Base-by-base conservation (phyloP, 2,113 vertebrate genomes). In the Tympanuchus pallidicinctus region DNA sequence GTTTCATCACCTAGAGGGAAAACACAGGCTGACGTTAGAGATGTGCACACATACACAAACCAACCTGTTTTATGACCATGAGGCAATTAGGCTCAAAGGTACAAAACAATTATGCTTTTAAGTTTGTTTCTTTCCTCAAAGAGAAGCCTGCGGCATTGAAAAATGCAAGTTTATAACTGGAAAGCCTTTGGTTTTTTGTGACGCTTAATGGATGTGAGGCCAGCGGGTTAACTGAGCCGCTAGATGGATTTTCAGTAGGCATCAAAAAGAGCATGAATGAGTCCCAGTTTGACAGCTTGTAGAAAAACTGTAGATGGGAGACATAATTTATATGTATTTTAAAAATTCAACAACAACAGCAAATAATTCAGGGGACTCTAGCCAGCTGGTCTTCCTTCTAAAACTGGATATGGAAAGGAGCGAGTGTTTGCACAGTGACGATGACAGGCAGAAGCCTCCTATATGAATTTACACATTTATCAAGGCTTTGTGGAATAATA, bases 221-320 rank as follows among this genome's bases (percentile, higher is more conserved):
- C 40, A n/a, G 66, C 48, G 70, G 70, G 72, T 79, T 76, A 88
- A 76, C 61, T 32, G 70, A 83, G 70, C 43, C 91, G 50, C 64
- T 76, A 50, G 80, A 45, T 34, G 45, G 54, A 45, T 84, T 95
- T 89, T 89, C 63, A 73, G 78, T 48, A 16, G 50, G 88, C 92
- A 95, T 86, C 94, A 94, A 96, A 96, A 97, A 97, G 94, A 95
- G 93, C 94, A 90, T 90, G 92, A 94, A 93, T 88, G 94, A 90
- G 63, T 72, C 76, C 79, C 40, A 2, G 27, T 72, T 91, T 95
- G 93, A 97, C 95, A 96, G 86, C 93, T 92, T 94, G 94, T 76
- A 93, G 94, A 90, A 90, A 94, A 95, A 90, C 63, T 90, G 93
- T 92, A 95, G 92, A 95, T 88, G 73, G 73, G 86, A 96, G 93